These are phyloP conservation scores for Dendrocopos noguchii DNA, from an alignment of 2,113 vertebrate species.

Conservation along the genomic window DNA sequence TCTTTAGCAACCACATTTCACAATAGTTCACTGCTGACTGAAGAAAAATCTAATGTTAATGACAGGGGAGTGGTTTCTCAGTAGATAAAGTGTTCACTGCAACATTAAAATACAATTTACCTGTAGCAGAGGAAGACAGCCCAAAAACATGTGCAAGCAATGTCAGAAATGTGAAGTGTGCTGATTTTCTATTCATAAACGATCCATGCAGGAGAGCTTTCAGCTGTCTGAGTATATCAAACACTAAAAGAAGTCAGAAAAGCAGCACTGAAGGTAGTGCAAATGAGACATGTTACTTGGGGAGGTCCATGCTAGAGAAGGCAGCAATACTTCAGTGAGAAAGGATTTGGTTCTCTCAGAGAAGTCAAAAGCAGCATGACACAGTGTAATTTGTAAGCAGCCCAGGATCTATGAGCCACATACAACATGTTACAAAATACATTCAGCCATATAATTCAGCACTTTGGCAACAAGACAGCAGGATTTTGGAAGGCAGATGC, in stretches of 20 bases:
- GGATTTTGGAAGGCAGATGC: background rate
- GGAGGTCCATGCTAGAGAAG: background rate
- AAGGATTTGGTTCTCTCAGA: background rate
- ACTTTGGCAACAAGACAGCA: background rate
- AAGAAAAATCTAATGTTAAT: background rate
- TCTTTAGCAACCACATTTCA: background rate
- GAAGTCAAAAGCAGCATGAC: background rate
- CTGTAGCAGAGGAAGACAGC: background rate
- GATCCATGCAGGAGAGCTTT: background rate
- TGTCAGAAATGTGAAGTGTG: fast-evolving
- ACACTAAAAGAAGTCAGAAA: background rate
- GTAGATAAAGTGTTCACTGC: background rate
- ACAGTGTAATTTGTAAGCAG: background rate
- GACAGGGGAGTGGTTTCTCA: background rate
- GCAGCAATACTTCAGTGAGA: background rate
- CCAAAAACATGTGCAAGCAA: background rate
- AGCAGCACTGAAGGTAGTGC: background rate
- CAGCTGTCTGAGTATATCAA: background rate
- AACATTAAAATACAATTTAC: background rate
- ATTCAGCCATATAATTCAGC: background rate
- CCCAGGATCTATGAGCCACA: background rate
- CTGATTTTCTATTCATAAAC: background rate
- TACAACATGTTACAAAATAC: background rate
- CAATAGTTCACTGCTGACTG: background rate
- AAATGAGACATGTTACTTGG: background rate